Base-by-base conservation (phyloP, 1,140 invertebrate species). In the Papilio polyxenes region DNA sequence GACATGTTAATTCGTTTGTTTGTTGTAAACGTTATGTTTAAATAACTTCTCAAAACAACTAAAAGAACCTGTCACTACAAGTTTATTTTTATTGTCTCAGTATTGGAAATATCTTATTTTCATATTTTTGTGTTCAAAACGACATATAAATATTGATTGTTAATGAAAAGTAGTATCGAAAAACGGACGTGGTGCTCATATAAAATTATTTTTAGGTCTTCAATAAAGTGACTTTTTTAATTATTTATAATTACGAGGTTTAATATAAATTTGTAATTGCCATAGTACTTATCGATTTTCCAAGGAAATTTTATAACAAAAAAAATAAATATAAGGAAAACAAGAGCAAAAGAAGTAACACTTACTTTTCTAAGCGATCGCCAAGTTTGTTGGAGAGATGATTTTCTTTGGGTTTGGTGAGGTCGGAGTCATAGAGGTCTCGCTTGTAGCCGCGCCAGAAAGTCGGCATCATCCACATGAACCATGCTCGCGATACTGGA, bases 401-500 rank as follows among this genome's bases (percentile, higher is more conserved):
- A 79, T 85, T 89, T 83, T 96, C 95, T 81, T 97, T 95, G n/a
- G 96, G 95, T 81, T 95, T 95, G 86, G 96, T 97, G 20, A 98
- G 94, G 92, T 97, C 97, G 56, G 95, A 92, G 75, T 96, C 91
- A 89, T 96, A 96, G n/a, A 97, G 92, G 86, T 97, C 96, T 84
- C 96, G 95, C 83, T 95, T 95, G 89, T 95, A 96, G n/a, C 96
- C 96, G 15, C 95, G 90, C 95, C 95, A 96, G 89, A 97, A 97
- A 10, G 95, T 95, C 65, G 95, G 96, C 86, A 97, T 91, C 83
- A 96, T 95, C 96, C 96, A 97, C 83, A 96, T 95, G 87, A 90
- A 95, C 94, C 92, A 93, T 90, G 91, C 83, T 84, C 92, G 92
- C 20, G 93, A 92, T 3, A 95, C 65, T 75, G 92, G 82, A 83